A percentile compares a stretch with the other conserved stretches of the same genome.
phyloP scores from a whole-genome alignment of 2,797 vertebrate genomes.

The Glossophaga mutica region DNA sequence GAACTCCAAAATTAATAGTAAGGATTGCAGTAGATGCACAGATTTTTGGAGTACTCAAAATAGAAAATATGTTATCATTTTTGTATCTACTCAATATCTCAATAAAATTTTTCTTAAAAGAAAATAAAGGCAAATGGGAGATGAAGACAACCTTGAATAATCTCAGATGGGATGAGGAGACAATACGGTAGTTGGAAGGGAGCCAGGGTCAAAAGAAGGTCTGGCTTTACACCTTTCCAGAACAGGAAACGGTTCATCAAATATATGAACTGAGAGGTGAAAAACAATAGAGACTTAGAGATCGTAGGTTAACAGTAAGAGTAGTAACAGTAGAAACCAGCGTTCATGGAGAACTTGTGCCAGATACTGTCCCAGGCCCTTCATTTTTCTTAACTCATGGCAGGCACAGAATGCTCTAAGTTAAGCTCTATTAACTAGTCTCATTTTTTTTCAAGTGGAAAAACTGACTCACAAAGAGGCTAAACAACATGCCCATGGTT shows the following conservation, averaged over 20 bases:
- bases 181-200: background rate
- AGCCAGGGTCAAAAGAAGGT: background rate
- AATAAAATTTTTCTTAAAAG: background rate
- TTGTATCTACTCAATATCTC: background rate
- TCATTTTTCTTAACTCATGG: background rate
- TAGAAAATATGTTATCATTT: background rate
- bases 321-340: background rate
- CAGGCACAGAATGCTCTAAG: no score
- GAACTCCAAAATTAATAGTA: background rate
- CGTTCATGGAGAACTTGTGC: background rate
- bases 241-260: constrained; percentile 23
- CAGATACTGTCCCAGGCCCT: background rate
- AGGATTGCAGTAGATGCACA: background rate
- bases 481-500: background rate
- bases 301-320: background rate
- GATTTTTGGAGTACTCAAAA: background rate
- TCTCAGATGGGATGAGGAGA: background rate
- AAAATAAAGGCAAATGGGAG: background rate
- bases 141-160: background rate
- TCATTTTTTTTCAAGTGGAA: background rate
- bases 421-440: background rate
- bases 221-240: background rate
- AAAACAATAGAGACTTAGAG: background rate
- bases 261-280: background rate
- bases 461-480: background rate